Conservation (phyloP, 2,797 vertebrate species). For the Coreius guichenoti region DNA sequence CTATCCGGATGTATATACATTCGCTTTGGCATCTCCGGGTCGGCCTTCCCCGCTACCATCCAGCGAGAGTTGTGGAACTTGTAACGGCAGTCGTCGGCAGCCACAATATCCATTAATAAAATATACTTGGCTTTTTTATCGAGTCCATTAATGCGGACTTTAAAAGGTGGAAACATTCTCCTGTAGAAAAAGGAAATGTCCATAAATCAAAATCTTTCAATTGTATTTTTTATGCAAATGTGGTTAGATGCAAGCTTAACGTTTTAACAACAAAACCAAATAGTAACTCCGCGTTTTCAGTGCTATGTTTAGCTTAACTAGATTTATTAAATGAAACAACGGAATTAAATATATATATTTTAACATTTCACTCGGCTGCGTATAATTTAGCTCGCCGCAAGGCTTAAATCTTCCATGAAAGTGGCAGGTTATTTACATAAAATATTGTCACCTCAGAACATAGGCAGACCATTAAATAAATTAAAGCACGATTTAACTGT, state of each 20-base stretch:
- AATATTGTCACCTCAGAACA: constrained; percentile 63
- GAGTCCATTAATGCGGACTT: constrained; percentile 94
- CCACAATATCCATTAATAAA: constrained; percentile 97
- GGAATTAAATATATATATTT: background rate
- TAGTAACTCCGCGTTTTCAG: background rate
- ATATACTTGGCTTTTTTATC: constrained; percentile 99
- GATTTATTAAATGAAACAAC: constrained; percentile 2
- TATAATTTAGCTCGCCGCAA: constrained; percentile 69
- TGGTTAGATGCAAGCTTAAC: constrained; percentile 22
- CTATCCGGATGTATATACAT: constrained; percentile 99
- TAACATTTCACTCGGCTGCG: constrained; percentile 17
- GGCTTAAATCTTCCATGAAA: constrained; percentile 69
- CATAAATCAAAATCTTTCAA: background rate
- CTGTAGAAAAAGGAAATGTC: constrained; percentile 68
- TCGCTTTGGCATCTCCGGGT: constrained; percentile 98
- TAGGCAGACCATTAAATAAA: constrained; percentile 44
- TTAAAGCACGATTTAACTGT: constrained; percentile 35
- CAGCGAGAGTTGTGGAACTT: constrained; percentile 99
- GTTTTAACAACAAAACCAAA: constrained; percentile 35
- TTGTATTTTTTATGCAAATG: background rate
- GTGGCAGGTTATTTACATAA: constrained; percentile 76
- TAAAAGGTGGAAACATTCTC: constrained; percentile 98
- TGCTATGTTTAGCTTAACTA: background rate
- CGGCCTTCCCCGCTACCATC: constrained; percentile 98
- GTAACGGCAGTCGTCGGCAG: constrained; percentile 96